Evolutionary conservation across 37 sponge, comb jelly and placozoan genomes (phyloP).

Genomic region (Ianthella basta): DNA sequence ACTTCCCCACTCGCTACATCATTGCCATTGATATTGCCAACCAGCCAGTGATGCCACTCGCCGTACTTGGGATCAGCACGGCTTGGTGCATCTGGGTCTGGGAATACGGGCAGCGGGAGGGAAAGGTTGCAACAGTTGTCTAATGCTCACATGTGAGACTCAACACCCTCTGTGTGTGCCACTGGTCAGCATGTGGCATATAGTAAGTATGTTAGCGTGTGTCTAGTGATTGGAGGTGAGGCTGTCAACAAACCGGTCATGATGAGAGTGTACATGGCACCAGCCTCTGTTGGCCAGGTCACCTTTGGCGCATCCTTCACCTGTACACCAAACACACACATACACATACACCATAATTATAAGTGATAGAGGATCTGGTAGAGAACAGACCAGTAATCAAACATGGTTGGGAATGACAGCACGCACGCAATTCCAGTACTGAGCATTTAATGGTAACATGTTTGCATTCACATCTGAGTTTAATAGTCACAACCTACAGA

Average conservation of each 20-base stretch:
- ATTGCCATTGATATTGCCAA: conserved; percentile 77
- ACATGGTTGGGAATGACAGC: too few species aligned
- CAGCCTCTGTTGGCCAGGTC: conserved; percentile 68
- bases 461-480: too few species aligned
- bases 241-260: conserved; percentile 51
- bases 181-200: too few species aligned
- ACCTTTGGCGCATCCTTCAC: conserved; percentile 68
- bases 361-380: not conserved
- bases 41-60: conserved; percentile 90
- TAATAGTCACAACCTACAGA: not conserved
- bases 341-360: not conserved
- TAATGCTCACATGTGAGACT: too few species aligned
- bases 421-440: too few species aligned
- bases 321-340: conserved; percentile 19
- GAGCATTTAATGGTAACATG: too few species aligned
- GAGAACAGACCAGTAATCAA: too few species aligned
- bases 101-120: not conserved
- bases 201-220: too few species aligned
- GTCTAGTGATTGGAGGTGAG: not conserved
- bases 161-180: too few species aligned
- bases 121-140: not conserved
- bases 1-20: conserved; percentile 66
- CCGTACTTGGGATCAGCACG: conserved; percentile 70
- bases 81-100: conserved; percentile 92
- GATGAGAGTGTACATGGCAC: conserved; percentile 62